Percentiles rank a stretch among this genome's conserved stretches.
phyloP scores from a whole-genome alignment of 2,797 vertebrate species.

The Etheostoma nigrum region DNA sequence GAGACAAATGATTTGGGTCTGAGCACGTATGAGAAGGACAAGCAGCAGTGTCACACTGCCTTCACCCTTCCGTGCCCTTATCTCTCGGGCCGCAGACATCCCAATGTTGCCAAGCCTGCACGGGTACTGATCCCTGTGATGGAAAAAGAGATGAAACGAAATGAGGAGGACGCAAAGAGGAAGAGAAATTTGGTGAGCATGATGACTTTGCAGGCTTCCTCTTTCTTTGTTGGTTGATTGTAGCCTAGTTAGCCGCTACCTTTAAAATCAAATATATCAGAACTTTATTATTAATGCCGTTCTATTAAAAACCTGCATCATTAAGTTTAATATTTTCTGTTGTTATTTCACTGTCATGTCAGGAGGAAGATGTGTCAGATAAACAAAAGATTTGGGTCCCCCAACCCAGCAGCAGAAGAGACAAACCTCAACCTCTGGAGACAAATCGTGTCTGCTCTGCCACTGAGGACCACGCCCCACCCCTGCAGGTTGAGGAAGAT shows the following conservation, averaged over 20 bases:
- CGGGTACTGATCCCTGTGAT: constrained; percentile 15
- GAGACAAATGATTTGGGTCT: constrained; percentile 70
- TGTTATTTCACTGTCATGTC: constrained; percentile 5
- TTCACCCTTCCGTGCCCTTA: constrained; percentile 35
- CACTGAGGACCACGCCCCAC: constrained; percentile 1
- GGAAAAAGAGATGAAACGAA: constrained; percentile 42
- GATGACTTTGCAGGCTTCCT: constrained; percentile 7
- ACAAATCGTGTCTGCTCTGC: background rate
- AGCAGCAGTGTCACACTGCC: constrained; percentile 54
- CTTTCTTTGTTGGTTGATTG: background rate
- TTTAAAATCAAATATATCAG: background rate
- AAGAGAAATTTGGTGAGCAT: constrained; percentile 35
- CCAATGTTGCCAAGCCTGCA: constrained; percentile 31
- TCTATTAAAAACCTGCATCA: background rate
- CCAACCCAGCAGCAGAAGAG: constrained; percentile 16
- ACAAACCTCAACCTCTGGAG: constrained; percentile 16
- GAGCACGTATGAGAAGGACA: constrained; percentile 35
- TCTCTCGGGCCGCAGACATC: constrained; percentile 35
- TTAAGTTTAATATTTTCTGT: background rate
- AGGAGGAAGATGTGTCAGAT: constrained; percentile 13
- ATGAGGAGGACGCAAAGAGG: constrained; percentile 13
- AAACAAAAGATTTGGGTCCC: constrained; percentile 5
- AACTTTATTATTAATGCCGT: background rate
- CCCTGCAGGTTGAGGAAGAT: constrained; percentile 39
- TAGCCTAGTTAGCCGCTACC: background rate